phyloP scores from a whole-genome alignment of 2,888 invertebrate species.

The Dryomyza anilis region DNA sequence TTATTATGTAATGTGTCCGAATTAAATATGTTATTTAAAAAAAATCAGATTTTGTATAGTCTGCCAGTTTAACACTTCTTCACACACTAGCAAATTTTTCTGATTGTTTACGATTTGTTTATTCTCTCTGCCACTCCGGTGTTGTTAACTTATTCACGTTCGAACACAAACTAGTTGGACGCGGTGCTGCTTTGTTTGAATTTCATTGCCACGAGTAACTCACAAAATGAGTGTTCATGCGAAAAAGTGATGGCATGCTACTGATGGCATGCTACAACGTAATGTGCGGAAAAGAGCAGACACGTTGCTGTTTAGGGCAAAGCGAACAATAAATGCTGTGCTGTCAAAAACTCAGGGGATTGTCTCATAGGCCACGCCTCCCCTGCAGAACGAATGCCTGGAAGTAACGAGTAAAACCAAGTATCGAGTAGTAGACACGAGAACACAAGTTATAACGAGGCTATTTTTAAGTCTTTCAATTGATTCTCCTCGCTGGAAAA shows the following conservation, averaged over 20 bases:
- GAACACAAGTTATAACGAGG: too few species aligned
- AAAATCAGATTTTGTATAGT: too few species aligned
- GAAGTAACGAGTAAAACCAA: background rate
- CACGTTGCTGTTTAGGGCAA: constrained; percentile 36
- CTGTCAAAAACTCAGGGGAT: constrained; percentile 31
- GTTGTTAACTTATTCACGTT: constrained; percentile 60
- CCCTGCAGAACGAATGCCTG: background rate
- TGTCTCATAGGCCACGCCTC: constrained; percentile 27
- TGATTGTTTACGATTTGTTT: too few species aligned
- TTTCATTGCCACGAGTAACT: constrained; percentile 19
- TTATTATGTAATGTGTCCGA: too few species aligned
- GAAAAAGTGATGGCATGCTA: background rate
- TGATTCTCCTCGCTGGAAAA: constrained; percentile 5
- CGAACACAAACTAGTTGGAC: constrained; percentile 58
- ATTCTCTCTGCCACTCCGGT: constrained; percentile 28
- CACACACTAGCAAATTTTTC: too few species aligned
- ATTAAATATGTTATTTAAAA: too few species aligned
- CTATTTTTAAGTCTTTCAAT: background rate
- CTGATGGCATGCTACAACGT: background rate
- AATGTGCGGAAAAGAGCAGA: background rate
- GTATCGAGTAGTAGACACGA: background rate
- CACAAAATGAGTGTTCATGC: constrained; percentile 16
- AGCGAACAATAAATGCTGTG: constrained; percentile 17
- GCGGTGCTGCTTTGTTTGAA: constrained; percentile 33
- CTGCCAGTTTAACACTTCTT: too few species aligned